Evolutionary conservation across 1,140 invertebrate genomes (phyloP).

Genomic region (Epicauta chinensis): DNA sequence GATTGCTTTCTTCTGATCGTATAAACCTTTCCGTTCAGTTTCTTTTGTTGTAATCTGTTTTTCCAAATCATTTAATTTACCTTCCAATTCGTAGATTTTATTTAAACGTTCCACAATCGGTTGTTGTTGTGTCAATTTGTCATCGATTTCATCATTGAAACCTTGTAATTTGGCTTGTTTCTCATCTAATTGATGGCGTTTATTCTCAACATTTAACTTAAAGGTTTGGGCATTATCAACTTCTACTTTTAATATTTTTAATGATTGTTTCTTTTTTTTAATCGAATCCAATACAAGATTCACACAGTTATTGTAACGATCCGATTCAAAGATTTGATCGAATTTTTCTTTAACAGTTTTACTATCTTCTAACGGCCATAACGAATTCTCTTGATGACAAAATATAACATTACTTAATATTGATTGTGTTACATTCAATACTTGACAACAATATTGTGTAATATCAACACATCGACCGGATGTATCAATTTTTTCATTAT

Average conservation of each 20-base stretch:
- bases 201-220: conserved; percentile 51
- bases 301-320: conserved; percentile 87
- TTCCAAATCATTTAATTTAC: conserved; percentile 49
- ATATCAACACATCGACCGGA: conserved; percentile 65
- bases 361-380: conserved; percentile 92
- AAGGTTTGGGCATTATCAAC: conserved; percentile 43
- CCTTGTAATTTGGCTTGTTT: conserved; percentile 52
- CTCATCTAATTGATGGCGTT: conserved; percentile 50
- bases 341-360: conserved; percentile 93
- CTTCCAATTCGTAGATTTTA: conserved; percentile 53
- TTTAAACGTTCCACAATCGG: conserved; percentile 56
- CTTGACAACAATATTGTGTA: conserved; percentile 55
- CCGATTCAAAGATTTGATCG: conserved; percentile 97
- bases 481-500: conserved; percentile 13
- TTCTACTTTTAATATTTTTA: conserved; percentile 36
- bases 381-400: conserved; percentile 97
- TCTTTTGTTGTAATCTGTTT: conserved; percentile 52
- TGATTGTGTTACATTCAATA: conserved; percentile 85
- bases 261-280: conserved; percentile 51
- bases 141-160: conserved; percentile 49
- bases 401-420: conserved; percentile 96
- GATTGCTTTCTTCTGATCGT: conserved; percentile 31
- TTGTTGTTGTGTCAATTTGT: conserved; percentile 49
- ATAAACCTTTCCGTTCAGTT: conserved; percentile 42
- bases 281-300: conserved; percentile 70